Percentiles rank a stretch among this genome's conserved stretches.
Evolutionary conservation across 1,140 invertebrate genomes (phyloP).

Genomic region (Neodiprion lecontei): DNA sequence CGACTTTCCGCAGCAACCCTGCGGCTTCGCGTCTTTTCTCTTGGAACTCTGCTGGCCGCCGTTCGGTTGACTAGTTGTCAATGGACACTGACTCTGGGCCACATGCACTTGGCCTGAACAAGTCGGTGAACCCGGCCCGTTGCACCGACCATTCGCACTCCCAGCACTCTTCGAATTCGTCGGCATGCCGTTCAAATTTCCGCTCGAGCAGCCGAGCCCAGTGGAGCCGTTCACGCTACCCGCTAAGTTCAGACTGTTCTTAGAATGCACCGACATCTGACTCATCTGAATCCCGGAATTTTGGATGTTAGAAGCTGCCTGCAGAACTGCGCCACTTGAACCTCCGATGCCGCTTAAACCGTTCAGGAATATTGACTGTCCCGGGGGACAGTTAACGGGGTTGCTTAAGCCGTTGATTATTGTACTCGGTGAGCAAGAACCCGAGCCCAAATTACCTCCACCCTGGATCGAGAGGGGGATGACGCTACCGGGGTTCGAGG

Average conservation of each 20-base stretch:
- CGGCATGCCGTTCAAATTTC: slow-evolving; percentile 29
- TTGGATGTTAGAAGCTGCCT: background rate
- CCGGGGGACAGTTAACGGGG: slow-evolving; percentile 28
- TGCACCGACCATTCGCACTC: slow-evolving; percentile 19
- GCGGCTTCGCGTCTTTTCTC: slow-evolving; percentile 42
- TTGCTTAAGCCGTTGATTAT: slow-evolving; percentile 35
- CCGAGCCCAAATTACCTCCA: slow-evolving; percentile 57
- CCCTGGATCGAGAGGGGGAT: slow-evolving; percentile 50
- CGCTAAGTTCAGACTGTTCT: background rate
- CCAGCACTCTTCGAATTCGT: slow-evolving; percentile 14
- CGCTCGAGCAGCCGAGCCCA: background rate
- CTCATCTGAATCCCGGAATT: background rate
- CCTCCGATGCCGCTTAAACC: slow-evolving; percentile 39
- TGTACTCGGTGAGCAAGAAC: slow-evolving; percentile 36
- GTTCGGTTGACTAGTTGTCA: slow-evolving; percentile 23
- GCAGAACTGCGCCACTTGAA: slow-evolving; percentile 25
- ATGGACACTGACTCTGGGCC: slow-evolving; percentile 41
- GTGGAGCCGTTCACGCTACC: background rate
- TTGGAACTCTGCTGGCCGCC: slow-evolving; percentile 31
- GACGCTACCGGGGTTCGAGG: slow-evolving; percentile 32
- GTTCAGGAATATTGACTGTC: slow-evolving; percentile 40
- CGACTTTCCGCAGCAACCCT: slow-evolving; percentile 38
- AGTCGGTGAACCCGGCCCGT: slow-evolving; percentile 38
- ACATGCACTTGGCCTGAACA: slow-evolving; percentile 49
- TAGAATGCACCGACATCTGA: slow-evolving; percentile 3